Conservation (phyloP, 2,797 vertebrate genomes). For the Poecilia velifera region DNA sequence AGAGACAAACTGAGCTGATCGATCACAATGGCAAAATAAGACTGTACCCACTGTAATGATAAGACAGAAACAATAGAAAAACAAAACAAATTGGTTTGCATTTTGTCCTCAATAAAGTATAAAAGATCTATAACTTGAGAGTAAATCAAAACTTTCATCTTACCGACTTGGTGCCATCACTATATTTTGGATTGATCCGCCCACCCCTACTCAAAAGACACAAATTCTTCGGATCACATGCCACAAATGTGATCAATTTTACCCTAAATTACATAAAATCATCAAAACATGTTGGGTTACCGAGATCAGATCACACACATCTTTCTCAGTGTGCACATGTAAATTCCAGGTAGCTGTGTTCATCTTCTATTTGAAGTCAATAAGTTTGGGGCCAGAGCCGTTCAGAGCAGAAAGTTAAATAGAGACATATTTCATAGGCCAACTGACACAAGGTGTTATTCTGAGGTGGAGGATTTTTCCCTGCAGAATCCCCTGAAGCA, state of each 20-base stretch:
- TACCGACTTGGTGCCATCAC: no score
- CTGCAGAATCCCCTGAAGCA: conserved; percentile 8
- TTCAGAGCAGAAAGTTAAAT: background rate
- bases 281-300: background rate
- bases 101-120: no score
- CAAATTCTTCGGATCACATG: no score
- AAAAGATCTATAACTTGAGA: no score
- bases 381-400: background rate
- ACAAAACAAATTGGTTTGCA: no score
- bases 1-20: background rate
- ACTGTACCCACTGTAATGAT: background rate
- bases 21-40: background rate
- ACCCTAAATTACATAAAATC: background rate
- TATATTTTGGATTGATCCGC: no score
- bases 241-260: background rate
- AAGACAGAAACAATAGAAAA: no score
- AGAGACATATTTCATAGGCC: background rate
- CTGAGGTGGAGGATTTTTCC: background rate
- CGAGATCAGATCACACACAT: background rate
- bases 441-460: background rate
- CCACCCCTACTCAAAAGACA: no score
- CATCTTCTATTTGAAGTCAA: background rate
- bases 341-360: background rate
- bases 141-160: no score
- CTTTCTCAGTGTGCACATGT: background rate